A percentile compares a stretch with the other conserved stretches of the same genome.
These are phyloP conservation scores for Aphaenogaster floridana DNA, from an alignment of 1,140 invertebrate genomes.

Conservation along the genomic window DNA sequence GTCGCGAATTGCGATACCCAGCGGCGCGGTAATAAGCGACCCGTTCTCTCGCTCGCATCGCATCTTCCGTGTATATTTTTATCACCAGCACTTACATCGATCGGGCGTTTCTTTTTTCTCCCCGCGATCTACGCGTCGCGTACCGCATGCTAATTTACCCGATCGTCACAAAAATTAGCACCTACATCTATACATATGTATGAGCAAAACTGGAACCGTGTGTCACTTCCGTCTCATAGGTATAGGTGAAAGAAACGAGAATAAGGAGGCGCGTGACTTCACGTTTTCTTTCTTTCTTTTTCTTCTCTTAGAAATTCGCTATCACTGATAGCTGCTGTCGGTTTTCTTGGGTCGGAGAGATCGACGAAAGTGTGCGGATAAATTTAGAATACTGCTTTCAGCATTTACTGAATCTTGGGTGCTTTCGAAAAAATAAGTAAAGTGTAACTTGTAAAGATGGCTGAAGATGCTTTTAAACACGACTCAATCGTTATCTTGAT, in stretches of 20 bases:
- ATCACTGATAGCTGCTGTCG: not conserved
- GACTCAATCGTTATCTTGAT: not conserved
- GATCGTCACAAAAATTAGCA: slow-evolving; percentile 3
- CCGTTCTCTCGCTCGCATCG: not conserved
- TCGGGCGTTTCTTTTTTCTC: not conserved
- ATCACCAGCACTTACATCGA: slow-evolving; percentile 21
- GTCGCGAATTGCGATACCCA: slow-evolving; percentile 48
- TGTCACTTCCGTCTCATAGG: not conserved
- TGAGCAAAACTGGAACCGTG: slow-evolving; percentile 34
- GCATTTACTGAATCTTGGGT: not conserved
- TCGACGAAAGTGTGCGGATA: not conserved
- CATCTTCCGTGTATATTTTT: slow-evolving; percentile 56
- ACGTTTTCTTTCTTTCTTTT: not conserved
- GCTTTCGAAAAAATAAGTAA: not conserved
- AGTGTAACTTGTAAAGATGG: not conserved
- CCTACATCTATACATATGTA: slow-evolving; percentile 20
- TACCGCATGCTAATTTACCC: slow-evolving; percentile 14
- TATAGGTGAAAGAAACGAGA: not conserved
- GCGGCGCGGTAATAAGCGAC: slow-evolving; percentile 50
- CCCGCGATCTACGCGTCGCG: not conserved
- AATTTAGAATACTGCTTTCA: not conserved
- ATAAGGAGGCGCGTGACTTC: not conserved
- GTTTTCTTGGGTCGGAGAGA: not conserved
- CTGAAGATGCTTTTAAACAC: not conserved
- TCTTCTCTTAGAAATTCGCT: not conserved